Conservation (phyloP, 1,140 invertebrate genomes). For the Neodiprion pinetum region DNA sequence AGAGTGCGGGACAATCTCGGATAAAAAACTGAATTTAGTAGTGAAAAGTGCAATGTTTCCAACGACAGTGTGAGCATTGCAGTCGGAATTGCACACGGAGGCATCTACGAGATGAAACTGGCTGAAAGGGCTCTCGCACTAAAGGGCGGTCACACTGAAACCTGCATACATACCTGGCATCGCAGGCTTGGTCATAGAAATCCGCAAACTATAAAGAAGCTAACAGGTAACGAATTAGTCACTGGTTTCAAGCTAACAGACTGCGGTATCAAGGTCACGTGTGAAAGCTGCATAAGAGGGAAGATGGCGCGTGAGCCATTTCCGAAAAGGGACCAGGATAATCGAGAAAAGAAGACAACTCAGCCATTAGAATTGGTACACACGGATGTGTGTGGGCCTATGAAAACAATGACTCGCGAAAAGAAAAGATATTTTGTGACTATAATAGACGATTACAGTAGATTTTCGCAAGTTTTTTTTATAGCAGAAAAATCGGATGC, state of each 20-base stretch:
- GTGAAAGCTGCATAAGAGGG: constrained; percentile 26
- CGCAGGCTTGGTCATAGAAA: constrained; percentile 33
- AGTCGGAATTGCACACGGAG: not conserved
- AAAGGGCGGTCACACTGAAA: not conserved
- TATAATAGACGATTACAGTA: constrained; percentile 36
- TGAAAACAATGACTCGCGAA: constrained; percentile 31
- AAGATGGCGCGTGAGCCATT: constrained; percentile 23
- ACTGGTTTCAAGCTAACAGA: constrained; percentile 23
- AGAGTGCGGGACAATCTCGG: not conserved
- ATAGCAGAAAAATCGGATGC: constrained; percentile 22
- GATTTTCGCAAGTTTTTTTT: constrained; percentile 29
- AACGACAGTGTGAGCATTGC: constrained; percentile 9
- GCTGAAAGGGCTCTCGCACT: not conserved
- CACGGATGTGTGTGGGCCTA: constrained; percentile 38
- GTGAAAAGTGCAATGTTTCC: not conserved
- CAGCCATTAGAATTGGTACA: constrained; percentile 20
- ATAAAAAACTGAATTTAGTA: not conserved
- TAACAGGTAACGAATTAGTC: constrained; percentile 25
- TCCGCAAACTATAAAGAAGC: constrained; percentile 26
- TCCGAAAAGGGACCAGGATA: constrained; percentile 12
- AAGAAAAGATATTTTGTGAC: constrained; percentile 38
- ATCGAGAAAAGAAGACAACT: constrained; percentile 11
- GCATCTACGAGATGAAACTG: constrained; percentile 14
- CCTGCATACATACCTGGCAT: constrained; percentile 36
- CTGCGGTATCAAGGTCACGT: constrained; percentile 12